Base-by-base conservation (phyloP, 2,888 invertebrate species). In the Noctua comes region DNA sequence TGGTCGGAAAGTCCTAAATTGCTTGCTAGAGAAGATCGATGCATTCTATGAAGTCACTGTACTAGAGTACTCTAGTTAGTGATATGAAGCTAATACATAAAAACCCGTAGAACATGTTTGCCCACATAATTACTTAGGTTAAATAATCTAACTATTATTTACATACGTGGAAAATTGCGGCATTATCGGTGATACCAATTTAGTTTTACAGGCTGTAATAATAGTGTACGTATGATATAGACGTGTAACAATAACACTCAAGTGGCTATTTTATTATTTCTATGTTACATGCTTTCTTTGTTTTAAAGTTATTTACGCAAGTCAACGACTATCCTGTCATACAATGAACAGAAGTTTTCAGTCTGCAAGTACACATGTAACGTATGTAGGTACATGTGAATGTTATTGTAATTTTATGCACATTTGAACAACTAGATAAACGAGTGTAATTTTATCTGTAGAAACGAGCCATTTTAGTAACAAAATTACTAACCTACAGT, bases 41-140 rank as follows among this genome's bases (percentile, higher is more conserved):
- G 64, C 51, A 21, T 68, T 27, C 16, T 48, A 16, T 27, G n/a
- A 16, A 6, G 21, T 40, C n/a, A 36, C 6, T 27, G 18, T 24
- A 11, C 11, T 7, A 31, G 31, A 18, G 31, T 48, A 48, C 68
- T 48, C 31, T 36, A 18, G 46, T 48, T 21, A 54, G 16, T 40
- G 16, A 16, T 36, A 31, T 66, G 13, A 31, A 72, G 16, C 24
- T 57, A 57, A 40, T 65, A 71, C 16, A 59, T 7, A 40, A 66
- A 59, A 48, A 80, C 82, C 82, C 68, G 82, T 76, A 76, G 31
- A 21, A n/a, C 11, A 68, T 46, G n/a, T 31, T 54, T 48, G n/a
- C 68, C 13, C 48, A 64, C 31, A 68, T 48, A 40, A 65, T 65
- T 16, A 68, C 40, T 57, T 57, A 31, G 6, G 51, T 62, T 54